A percentile compares a stretch with the other conserved stretches of the same genome.
These are phyloP conservation scores for Patella pellucida DNA, from an alignment of 2,888 invertebrate species.

Conservation along the genomic window DNA sequence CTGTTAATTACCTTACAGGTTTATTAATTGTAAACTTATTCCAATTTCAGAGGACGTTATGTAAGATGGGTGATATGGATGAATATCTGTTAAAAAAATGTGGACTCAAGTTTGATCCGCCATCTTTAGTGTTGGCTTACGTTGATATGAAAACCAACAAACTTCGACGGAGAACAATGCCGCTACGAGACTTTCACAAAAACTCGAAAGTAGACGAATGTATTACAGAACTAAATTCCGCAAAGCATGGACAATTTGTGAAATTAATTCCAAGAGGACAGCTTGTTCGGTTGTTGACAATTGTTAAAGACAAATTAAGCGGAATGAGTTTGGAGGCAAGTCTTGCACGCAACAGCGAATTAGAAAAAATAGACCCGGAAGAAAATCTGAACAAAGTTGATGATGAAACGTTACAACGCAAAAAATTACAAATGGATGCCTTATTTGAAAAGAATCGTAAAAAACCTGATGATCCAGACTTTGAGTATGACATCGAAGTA, in stretches of 20 bases:
- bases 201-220: constrained; percentile 66
- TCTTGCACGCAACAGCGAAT: constrained; percentile 63
- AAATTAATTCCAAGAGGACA: constrained; percentile 67
- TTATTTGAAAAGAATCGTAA: constrained; percentile 71
- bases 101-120: constrained; percentile 70
- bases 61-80: background rate
- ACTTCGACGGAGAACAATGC: constrained; percentile 71
- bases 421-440: constrained; percentile 73
- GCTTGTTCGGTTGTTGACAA: constrained; percentile 71
- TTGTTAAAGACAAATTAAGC: constrained; percentile 71
- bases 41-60: too few species aligned
- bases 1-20: too few species aligned
- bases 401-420: constrained; percentile 69
- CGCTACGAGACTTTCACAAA: constrained; percentile 71
- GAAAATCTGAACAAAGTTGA: constrained; percentile 73
- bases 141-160: constrained; percentile 55
- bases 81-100: constrained; percentile 58
- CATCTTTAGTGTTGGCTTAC: constrained; percentile 69
- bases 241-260: constrained; percentile 70
- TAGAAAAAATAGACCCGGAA: constrained; percentile 71
- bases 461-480: constrained; percentile 72
- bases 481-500: constrained; percentile 72
- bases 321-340: constrained; percentile 70
- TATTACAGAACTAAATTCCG: constrained; percentile 66
- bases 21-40: too few species aligned